Percentiles rank a stretch among this genome's conserved stretches.
phyloP scores from a whole-genome alignment of 2,888 invertebrate species.

The Petrophora chlorosata region DNA sequence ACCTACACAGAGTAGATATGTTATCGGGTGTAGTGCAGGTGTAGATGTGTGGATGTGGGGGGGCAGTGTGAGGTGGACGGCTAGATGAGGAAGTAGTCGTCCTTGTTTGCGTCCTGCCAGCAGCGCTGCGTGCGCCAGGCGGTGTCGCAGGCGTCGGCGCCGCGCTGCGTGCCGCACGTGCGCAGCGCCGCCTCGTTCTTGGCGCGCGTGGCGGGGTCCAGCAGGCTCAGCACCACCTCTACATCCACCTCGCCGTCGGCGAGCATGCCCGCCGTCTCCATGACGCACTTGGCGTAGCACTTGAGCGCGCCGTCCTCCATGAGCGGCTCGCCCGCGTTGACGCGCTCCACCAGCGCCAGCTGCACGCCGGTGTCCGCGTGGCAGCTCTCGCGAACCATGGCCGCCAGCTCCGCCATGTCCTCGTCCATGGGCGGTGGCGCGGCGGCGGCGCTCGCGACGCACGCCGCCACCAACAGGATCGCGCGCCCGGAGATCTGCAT shows the following conservation, averaged over 20 bases:
- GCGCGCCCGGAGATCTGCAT: too few relatives aligned
- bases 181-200: slow-evolving; percentile 53
- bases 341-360: slow-evolving; percentile 52
- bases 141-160: slow-evolving; percentile 71
- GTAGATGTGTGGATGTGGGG: too few relatives aligned
- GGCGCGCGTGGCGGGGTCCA: slow-evolving; percentile 57
- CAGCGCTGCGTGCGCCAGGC: slow-evolving; percentile 71
- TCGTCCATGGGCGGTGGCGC: slow-evolving; percentile 50
- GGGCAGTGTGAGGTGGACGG: background rate
- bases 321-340: slow-evolving; percentile 64
- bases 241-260: slow-evolving; percentile 65
- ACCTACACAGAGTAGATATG: too few relatives aligned
- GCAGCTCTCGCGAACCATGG: slow-evolving; percentile 69
- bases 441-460: slow-evolving; percentile 26
- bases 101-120: slow-evolving; percentile 68
- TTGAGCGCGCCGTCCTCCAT: slow-evolving; percentile 61
- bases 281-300: slow-evolving; percentile 74
- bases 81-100: slow-evolving; percentile 66
- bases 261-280: slow-evolving; percentile 77
- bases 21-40: background rate
- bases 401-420: slow-evolving; percentile 71
- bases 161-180: slow-evolving; percentile 61
- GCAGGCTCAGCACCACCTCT: slow-evolving; percentile 65
- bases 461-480: slow-evolving; percentile 36
- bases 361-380: slow-evolving; percentile 65